Evolutionary conservation across 2,888 invertebrate species (phyloP).

Genomic region (Ennomos quercinarius): DNA sequence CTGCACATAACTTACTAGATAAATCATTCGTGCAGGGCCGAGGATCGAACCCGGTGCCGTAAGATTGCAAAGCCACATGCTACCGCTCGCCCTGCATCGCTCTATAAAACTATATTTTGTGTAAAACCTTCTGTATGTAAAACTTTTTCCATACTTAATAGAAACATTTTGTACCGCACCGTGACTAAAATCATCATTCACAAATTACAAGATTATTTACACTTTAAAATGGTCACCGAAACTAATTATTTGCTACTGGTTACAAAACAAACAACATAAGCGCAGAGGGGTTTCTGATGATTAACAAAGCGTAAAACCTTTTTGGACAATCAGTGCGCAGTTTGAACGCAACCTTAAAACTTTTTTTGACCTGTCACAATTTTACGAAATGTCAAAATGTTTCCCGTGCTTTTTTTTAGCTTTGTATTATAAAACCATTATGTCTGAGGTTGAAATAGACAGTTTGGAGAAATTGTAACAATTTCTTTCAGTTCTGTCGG

Average conservation of each 20-base stretch:
- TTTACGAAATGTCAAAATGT: conserved; percentile 73
- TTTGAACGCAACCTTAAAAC: conserved; percentile 73
- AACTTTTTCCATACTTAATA: conserved; percentile 11
- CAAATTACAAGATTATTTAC: conserved; percentile 75
- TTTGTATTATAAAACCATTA: conserved; percentile 27
- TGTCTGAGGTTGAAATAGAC: conserved; percentile 48
- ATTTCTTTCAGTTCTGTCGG: conserved; percentile 64
- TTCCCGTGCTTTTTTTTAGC: conserved; percentile 61
- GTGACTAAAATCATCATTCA: conserved; percentile 56
- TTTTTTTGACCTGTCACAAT: conserved; percentile 32
- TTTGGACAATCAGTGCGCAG: conserved; percentile 70
- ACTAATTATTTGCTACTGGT: conserved; percentile 82
- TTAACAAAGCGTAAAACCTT: conserved; percentile 58
- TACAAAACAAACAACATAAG: conserved; percentile 64
- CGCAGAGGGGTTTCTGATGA: conserved; percentile 68
- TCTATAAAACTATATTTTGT: conserved; percentile 18
- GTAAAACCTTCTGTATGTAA: no score
- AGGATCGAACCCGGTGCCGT: no score
- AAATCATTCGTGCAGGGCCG: no score
- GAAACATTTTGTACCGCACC: conserved; percentile 36
- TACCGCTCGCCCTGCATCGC: no score
- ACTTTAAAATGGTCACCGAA: conserved; percentile 74
- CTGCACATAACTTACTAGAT: no score
- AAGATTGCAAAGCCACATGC: no score
- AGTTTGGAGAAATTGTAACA: conserved; percentile 70